Conservation (phyloP, 2,797 vertebrate genomes). For the Scleropages formosus region DNA sequence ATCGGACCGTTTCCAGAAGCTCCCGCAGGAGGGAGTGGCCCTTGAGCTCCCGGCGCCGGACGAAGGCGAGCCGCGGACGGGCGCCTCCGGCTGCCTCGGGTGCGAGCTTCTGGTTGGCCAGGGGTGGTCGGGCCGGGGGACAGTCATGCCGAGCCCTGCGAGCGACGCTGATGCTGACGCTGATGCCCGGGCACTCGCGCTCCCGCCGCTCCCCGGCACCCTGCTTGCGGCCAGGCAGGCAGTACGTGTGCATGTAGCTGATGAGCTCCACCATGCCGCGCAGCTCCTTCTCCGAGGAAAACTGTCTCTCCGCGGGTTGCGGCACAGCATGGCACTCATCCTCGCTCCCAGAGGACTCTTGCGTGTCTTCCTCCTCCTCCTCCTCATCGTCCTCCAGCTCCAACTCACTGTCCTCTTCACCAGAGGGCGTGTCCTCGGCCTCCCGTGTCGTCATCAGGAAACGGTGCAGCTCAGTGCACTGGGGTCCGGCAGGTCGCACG, state of each 20-base stretch:
- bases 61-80: slow-evolving; percentile 55
- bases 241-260: slow-evolving; percentile 98
- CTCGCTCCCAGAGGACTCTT: slow-evolving; percentile 65
- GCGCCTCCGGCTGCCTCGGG: slow-evolving; percentile 21
- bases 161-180: neutral
- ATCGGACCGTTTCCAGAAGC: slow-evolving; percentile 83
- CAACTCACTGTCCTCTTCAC: slow-evolving; percentile 46
- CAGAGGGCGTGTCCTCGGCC: slow-evolving; percentile 46
- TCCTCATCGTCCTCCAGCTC: slow-evolving; percentile 64
- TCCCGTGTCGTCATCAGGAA: slow-evolving; percentile 81
- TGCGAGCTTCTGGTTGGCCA: slow-evolving; percentile 52
- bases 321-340: slow-evolving; percentile 48
- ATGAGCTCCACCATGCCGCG: slow-evolving; percentile 88
- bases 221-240: slow-evolving; percentile 86
- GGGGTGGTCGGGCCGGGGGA: slow-evolving; percentile 40
- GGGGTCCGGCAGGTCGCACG: slow-evolving; percentile 71
- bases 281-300: slow-evolving; percentile 77
- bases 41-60: slow-evolving; percentile 61
- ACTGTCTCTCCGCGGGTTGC: slow-evolving; percentile 55
- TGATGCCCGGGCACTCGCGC: slow-evolving; percentile 63
- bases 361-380: slow-evolving; percentile 54
- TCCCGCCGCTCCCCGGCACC: slow-evolving; percentile 65
- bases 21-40: slow-evolving; percentile 87
- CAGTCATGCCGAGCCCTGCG: slow-evolving; percentile 48
- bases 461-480: slow-evolving; percentile 89